These are phyloP conservation scores for Xestia xanthographa DNA, from an alignment of 2,888 invertebrate genomes.

Conservation along the genomic window DNA sequence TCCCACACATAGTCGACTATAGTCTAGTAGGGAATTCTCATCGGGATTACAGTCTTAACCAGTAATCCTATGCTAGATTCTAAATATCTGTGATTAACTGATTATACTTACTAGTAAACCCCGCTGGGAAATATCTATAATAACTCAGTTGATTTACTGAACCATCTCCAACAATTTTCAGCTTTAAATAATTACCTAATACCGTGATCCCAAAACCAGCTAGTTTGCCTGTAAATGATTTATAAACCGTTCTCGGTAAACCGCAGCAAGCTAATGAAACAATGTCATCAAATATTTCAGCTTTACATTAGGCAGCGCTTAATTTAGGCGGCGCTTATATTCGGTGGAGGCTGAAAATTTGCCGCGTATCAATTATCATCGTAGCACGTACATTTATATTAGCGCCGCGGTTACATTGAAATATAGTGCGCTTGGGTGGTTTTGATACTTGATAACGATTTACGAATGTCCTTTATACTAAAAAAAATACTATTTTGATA, in stretches of 20 bases:
- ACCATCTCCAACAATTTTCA: slow-evolving; percentile 6
- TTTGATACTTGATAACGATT: slow-evolving; percentile 48
- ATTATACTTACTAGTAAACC: not conserved
- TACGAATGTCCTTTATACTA: not conserved
- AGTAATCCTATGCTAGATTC: not conserved
- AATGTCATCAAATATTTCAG: slow-evolving; percentile 53
- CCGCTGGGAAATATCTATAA: slow-evolving; percentile 27
- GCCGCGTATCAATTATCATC: slow-evolving; percentile 67
- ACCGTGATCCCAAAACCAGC: slow-evolving; percentile 27
- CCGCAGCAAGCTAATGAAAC: slow-evolving; percentile 46
- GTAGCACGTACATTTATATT: slow-evolving; percentile 60
- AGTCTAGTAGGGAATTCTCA: not conserved
- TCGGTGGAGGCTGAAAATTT: slow-evolving; percentile 53
- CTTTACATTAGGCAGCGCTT: slow-evolving; percentile 25
- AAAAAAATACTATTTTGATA: not conserved
- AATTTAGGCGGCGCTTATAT: slow-evolving; percentile 33
- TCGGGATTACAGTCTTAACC: not conserved
- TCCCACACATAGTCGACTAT: no score
- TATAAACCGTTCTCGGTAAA: slow-evolving; percentile 24
- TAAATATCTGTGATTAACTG: slow-evolving; percentile 2
- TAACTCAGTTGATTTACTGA: slow-evolving; percentile 1
- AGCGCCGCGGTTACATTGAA: slow-evolving; percentile 56
- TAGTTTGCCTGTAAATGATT: slow-evolving; percentile 33
- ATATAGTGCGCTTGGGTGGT: slow-evolving; percentile 24
- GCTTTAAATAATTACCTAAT: slow-evolving; percentile 3